Evolutionary conservation across 2,797 vertebrate genomes (phyloP), one percentile per base, ranked within the genome.

Genomic region (Lacerta bilineata): DNA sequence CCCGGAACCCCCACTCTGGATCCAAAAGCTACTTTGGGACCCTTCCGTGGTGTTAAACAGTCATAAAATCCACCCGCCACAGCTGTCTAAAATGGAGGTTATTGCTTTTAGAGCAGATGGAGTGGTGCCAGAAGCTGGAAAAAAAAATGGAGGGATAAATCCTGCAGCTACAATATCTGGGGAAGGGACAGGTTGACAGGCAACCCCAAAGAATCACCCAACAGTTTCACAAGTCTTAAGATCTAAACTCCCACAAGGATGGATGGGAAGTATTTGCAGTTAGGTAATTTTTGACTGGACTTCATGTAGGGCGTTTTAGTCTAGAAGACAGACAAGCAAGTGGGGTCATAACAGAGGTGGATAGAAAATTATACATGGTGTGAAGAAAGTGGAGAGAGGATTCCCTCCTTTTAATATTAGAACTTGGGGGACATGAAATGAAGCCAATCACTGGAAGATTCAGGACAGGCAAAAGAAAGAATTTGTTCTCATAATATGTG

Each of bases 31-130:
- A 27, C 77, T 85, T 89, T 75, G 82, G 66, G 39, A 61, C 20
- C 13, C 50, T 84, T 25, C 69, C 20, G 5, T n/a, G 33, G 72
- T 43, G 46, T 72, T 72, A 79, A 84, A 18, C 41, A 74, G 6
- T 78, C 39, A 50, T 86, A 68, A 86, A 78, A 68, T n/a, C 29
- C 64, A 55, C 59, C 64, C 39, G 29, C 77, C 43, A 80, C 76
- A 55, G 18, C 77, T 80, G 77, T 29, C 66, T 80, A 71, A 86
- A 80, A 50, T 33, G 5, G 15, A 85, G 33, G 43, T 80, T 72
- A 86, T 71, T 80, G 46, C 43, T 55, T 55, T 79, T 80, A 71
- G 8, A 39, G 64, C 85, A 55, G 4, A 8, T 86, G 85, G 85
- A 80, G 23, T 36, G 13, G 13, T 79, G 76, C 85, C 85, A 80